Evolutionary conservation across 1,140 invertebrate genomes (phyloP), one percentile per base, ranked within the genome.

Genomic region (Frieseomelitta varia): DNA sequence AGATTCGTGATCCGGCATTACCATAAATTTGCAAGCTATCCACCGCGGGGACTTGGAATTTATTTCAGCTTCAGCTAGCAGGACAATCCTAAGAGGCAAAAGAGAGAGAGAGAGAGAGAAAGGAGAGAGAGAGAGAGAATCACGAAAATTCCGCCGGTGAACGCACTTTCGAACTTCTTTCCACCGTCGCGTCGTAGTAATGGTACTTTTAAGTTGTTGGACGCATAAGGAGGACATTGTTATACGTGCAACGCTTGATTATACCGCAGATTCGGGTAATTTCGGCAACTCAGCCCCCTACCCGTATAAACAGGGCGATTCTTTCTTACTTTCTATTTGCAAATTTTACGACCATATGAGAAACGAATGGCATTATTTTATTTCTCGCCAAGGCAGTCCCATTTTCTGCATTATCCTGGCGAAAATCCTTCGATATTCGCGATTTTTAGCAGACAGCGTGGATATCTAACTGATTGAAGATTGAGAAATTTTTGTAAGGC

Each of bases 1-100:
- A 86, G 91, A 92, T 91, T 90, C 90, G 90, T 91, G 91, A 92
- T 92, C 90, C 90, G 79, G 81, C 75, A 92, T 92, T 92, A 92
- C 89, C 91, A 92, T 92, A 92, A 92, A 92, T 92, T 92, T 92
- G 91, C 91, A 92, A 92, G 89, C 86, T 86, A 73, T 87, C 84
- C 78, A 80, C 65, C 88, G 84, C 85, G 83, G 81, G 83, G 81
- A 85, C 88, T 90, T 86, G 89, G 87, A 92, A 92, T 92, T 91
- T 92, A 91, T 92, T 91, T 90, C 81, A 91, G 85, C 85, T 86
- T 76, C 75, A 76, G 86, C 87, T 75, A 81, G 68, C 88, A 39
- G 77, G 85, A 89, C 85, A 87, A 81, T 89, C 72, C 71, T 69
- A 21, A 53, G 55, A 75, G 56, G 39, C 39, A 11, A 6, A 47